phyloP scores from a whole-genome alignment of 2,797 vertebrate species.

The Brachymystax lenok region DNA sequence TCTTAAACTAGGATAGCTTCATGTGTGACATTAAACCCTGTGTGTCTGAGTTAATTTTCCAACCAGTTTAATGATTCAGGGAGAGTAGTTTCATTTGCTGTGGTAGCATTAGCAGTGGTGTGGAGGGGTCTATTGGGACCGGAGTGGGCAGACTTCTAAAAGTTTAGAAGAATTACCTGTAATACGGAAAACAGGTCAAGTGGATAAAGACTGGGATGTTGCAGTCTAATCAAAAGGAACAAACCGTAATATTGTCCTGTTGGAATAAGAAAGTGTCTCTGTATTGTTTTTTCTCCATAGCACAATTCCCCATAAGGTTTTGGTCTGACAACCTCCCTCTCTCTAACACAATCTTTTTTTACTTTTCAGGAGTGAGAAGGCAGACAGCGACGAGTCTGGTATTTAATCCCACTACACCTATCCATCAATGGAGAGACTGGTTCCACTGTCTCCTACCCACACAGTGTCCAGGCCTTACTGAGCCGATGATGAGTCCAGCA shows the following conservation, averaged over 20 bases:
- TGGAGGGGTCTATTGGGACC: constrained; percentile 57
- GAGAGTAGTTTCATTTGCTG: constrained; percentile 69
- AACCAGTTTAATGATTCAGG: constrained; percentile 77
- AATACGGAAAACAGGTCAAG: constrained; percentile 41
- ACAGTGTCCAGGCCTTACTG: constrained; percentile 66
- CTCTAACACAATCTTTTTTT: constrained; percentile 3
- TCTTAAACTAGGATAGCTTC: constrained; percentile 64
- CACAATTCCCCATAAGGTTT: constrained; percentile 4
- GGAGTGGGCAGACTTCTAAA: constrained; percentile 56
- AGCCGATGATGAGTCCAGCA: constrained; percentile 72
- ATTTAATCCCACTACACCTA: constrained; percentile 71
- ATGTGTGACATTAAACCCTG: constrained; percentile 78
- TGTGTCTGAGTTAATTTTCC: constrained; percentile 72
- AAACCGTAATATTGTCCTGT: constrained; percentile 16
- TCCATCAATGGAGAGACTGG: constrained; percentile 73
- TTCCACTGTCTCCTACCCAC: constrained; percentile 63
- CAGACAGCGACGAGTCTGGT: constrained; percentile 64
- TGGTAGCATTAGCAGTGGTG: constrained; percentile 50
- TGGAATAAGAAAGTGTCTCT: constrained; percentile 23
- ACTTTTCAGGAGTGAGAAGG: constrained; percentile 55
- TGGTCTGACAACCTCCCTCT: constrained; percentile 1
- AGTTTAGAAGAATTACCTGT: constrained; percentile 56
- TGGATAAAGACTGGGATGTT: constrained; percentile 46
- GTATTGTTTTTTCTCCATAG: constrained; percentile 20
- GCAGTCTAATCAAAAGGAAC: constrained; percentile 49